Evolutionary conservation across 1,140 invertebrate genomes (phyloP).

Genomic region (Pogonus chalceus): DNA sequence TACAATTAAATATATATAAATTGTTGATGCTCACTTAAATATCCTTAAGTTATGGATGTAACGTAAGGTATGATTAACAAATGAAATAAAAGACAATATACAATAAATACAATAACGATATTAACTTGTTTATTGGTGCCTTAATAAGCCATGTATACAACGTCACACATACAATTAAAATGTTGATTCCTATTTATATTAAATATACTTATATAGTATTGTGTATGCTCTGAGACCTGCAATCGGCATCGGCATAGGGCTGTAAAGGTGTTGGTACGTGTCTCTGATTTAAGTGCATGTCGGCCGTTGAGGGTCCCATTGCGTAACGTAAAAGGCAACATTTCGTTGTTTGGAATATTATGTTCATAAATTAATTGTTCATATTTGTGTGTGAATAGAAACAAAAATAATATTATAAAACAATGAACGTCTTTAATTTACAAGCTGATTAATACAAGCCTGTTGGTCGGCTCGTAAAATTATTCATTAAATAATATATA

Average conservation of each 20-base stretch:
- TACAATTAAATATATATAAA: background rate
- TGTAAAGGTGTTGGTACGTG: slow-evolving; percentile 30
- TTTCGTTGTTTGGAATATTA: slow-evolving; percentile 1
- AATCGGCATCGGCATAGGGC: slow-evolving; percentile 23
- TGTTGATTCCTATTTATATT: slow-evolving; percentile 20
- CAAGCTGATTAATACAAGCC: background rate
- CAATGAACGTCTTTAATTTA: slow-evolving; percentile 5
- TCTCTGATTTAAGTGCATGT: slow-evolving; percentile 21
- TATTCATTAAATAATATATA: background rate
- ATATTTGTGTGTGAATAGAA: slow-evolving; percentile 5
- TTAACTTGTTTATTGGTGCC: slow-evolving; percentile 41
- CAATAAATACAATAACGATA: slow-evolving; percentile 34
- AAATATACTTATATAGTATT: slow-evolving; percentile 27
- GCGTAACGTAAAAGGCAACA: background rate
- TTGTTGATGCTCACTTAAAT: background rate
- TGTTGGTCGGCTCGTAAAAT: background rate
- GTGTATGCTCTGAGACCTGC: slow-evolving; percentile 14
- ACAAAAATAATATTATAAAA: slow-evolving; percentile 7
- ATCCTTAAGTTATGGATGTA: slow-evolving; percentile 12
- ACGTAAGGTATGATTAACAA: slow-evolving; percentile 12
- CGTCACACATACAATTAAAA: slow-evolving; percentile 37
- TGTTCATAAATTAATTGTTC: slow-evolving; percentile 2
- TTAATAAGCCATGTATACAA: slow-evolving; percentile 39
- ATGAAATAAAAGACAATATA: slow-evolving; percentile 21
- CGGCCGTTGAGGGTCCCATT: slow-evolving; percentile 1